Evolutionary conservation across 2,888 invertebrate genomes (phyloP).

Genomic region (Diadegma fenestrale): DNA sequence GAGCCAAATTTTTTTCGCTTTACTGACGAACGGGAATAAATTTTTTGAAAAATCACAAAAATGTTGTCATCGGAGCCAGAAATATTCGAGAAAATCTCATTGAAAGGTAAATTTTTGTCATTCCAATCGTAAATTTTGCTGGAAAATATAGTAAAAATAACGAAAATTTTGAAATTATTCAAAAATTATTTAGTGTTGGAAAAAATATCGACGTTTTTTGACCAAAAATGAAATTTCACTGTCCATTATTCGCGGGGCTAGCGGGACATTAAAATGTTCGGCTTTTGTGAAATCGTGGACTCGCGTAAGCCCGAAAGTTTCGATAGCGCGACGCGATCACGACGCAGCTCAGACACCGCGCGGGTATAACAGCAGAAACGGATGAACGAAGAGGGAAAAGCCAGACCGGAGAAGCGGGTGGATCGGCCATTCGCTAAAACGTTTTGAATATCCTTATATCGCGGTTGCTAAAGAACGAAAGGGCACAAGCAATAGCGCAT

Average conservation of each 20-base stretch:
- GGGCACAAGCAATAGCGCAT: not conserved
- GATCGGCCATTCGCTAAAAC: not conserved
- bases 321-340: constrained; percentile 43
- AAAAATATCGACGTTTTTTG: no score
- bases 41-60: no score
- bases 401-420: constrained; percentile 5
- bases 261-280: not conserved
- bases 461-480: constrained; percentile 20
- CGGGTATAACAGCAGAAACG: constrained; percentile 3
- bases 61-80: no score
- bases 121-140: no score
- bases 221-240: no score
- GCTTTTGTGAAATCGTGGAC: not conserved
- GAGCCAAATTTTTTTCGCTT: not conserved
- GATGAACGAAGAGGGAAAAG: constrained; percentile 15
- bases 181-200: no score
- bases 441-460: constrained; percentile 21
- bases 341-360: constrained; percentile 27
- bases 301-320: constrained; percentile 14
- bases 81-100: no score
- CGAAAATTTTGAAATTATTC: no score
- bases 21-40: not conserved
- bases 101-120: no score
- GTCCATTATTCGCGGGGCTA: no score
- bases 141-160: no score